Conservation (phyloP, 2,113 vertebrate species). For the Brachypteracias leptosomus region DNA sequence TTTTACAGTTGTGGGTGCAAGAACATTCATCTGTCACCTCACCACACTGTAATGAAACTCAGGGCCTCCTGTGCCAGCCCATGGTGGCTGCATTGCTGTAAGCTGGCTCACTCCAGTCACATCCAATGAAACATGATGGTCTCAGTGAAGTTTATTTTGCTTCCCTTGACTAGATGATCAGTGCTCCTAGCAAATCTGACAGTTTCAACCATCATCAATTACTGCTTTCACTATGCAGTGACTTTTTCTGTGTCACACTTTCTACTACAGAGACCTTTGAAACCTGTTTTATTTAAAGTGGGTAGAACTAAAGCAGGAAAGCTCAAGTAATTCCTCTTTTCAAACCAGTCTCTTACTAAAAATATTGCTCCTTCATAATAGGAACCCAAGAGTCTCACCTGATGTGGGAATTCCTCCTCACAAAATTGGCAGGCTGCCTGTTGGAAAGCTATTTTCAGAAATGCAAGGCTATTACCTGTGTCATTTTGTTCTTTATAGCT, state of each 20-base stretch:
- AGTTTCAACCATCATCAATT: conserved; percentile 49
- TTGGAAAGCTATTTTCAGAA: not conserved
- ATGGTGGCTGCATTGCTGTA: not conserved
- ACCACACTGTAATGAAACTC: fast-evolving
- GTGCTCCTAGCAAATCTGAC: conserved; percentile 25
- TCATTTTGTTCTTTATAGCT: not conserved
- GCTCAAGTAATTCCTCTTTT: not conserved
- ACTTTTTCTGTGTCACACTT: not conserved
- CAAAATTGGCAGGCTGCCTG: not conserved
- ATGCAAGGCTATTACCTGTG: not conserved
- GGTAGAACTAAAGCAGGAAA: conserved; percentile 14
- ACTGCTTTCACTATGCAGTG: not conserved
- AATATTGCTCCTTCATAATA: not conserved
- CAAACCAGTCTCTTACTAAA: not conserved
- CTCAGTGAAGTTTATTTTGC: conserved; percentile 22
- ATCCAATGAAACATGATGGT: conserved; percentile 12
- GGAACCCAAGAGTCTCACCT: not conserved
- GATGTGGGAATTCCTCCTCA: not conserved
- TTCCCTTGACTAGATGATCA: conserved; percentile 30
- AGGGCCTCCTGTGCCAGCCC: not conserved
- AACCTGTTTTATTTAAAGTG: conserved; percentile 5
- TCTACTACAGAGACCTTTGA: not conserved
- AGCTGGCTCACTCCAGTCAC: not conserved
- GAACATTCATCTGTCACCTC: fast-evolving
- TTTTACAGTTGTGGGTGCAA: not conserved